Evolutionary conservation across 1,140 invertebrate genomes (phyloP), one percentile per base, ranked within the genome.

Genomic region (Chironomus tepperi): DNA sequence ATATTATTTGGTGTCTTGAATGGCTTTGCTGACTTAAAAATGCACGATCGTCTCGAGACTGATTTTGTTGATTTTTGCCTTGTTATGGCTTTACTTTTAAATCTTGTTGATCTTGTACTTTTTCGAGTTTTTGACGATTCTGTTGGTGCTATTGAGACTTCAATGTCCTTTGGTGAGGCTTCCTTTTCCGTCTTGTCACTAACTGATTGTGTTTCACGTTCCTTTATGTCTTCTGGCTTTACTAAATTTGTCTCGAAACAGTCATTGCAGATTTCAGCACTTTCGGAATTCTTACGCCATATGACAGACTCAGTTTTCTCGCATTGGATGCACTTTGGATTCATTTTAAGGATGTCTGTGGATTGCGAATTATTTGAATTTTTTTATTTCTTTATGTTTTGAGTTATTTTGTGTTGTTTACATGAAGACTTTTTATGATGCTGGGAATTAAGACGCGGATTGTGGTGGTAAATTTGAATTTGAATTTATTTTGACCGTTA

Each of bases 21-120:
- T 18, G 65, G 65, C 9, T 19, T 70, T 7, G 16, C 7, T 70
- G 16, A 19, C 18, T 70, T 70, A 6, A 70, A 70, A 12, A 70
- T 18, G n/a, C n/a, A n/a, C 18, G 65, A 70, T 1, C 65, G 6
- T 70, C 65, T 18, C 7, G 65, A 70, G 7, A 16, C 18, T 2
- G n/a, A 18, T 18, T 70, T 70, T 19, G 65, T 70, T 19, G 65
- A 70, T 70, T 70, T 70, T 70, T 70, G 65, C 18, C 65, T 18
- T 19, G 65, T 70, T 9, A 70, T 70, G 1, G 65, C 65, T 70
- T 70, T 70, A 19, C 19, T 70, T 18, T 70, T 70, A 70, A 70
- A 70, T 18, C 65, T 18, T 6, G 65, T 70, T 70, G 65, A 70
- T 70, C 65, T 18, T 19, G 65, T 70, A 10, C 65, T 70, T 21